A percentile compares a stretch with the other conserved stretches of the same genome.
Evolutionary conservation across 2,113 vertebrate species (phyloP).

Genomic region (Fregata magnificens): DNA sequence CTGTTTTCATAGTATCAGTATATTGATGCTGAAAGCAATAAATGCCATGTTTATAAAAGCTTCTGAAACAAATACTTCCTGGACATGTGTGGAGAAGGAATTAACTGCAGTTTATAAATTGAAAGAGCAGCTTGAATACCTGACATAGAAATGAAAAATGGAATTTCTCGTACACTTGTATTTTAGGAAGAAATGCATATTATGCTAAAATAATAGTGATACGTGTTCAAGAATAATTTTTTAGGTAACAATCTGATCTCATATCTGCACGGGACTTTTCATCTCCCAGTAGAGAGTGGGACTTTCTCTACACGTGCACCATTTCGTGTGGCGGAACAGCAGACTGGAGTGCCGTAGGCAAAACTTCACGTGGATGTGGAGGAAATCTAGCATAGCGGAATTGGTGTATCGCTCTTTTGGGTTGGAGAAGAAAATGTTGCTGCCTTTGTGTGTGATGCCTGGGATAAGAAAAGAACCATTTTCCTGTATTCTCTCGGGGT

Average conservation of each 20-base stretch:
- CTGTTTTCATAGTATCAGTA: not conserved
- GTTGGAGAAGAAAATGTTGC: not conserved
- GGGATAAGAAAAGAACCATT: not conserved
- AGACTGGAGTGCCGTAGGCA: not conserved
- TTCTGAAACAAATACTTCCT: not conserved
- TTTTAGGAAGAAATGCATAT: not conserved
- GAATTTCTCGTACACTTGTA: accelerated
- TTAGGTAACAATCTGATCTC: not conserved
- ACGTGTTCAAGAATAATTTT: accelerated
- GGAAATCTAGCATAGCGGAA: accelerated
- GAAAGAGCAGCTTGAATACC: not conserved
- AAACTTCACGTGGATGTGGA: accelerated
- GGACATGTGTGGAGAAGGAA: not conserved
- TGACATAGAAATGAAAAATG: not conserved
- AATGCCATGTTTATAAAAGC: not conserved
- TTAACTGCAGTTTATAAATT: not conserved
- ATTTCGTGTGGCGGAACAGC: not conserved
- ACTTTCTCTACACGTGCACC: accelerated
- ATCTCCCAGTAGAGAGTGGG: not conserved
- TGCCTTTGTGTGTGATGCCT: not conserved
- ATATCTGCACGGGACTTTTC: accelerated
- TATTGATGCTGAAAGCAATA: not conserved
- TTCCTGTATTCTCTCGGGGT: not conserved
- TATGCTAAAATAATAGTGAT: accelerated
- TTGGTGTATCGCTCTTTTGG: accelerated